Evolutionary conservation across 2,888 invertebrate species (phyloP).

Genomic region (Drosophila colorata): DNA sequence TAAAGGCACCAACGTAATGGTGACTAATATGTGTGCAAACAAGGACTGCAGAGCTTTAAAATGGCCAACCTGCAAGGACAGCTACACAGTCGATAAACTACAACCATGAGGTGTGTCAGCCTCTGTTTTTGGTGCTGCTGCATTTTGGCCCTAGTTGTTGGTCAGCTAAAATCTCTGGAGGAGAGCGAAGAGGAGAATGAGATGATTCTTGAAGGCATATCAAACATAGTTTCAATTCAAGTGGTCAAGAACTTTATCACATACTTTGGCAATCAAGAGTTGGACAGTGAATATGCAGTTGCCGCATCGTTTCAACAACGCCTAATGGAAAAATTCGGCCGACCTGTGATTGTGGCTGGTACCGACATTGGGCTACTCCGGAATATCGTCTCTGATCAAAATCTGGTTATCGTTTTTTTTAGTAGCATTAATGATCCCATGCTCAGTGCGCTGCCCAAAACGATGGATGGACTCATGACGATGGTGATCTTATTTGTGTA

Average conservation of each 20-base stretch:
- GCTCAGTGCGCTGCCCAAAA: background rate
- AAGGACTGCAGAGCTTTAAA: constrained; percentile 5
- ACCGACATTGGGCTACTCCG: background rate
- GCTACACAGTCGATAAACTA: constrained; percentile 20
- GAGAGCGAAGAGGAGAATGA: constrained; percentile 3
- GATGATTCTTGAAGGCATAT: background rate
- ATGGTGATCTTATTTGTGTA: background rate
- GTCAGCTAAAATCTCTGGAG: constrained; percentile 6
- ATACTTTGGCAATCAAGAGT: background rate
- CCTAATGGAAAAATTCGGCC: constrained; percentile 5
- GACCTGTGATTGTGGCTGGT: constrained; percentile 20
- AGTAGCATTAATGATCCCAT: constrained; percentile 1
- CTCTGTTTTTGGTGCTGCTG: constrained; percentile 12
- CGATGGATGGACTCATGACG: background rate
- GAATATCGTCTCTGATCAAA: background rate
- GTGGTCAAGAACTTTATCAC: background rate
- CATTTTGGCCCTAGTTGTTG: constrained; percentile 2
- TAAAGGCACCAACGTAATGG: background rate
- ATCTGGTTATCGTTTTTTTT: constrained; percentile 3
- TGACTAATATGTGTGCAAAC: constrained; percentile 32
- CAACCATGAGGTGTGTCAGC: constrained; percentile 27
- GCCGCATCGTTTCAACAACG: background rate
- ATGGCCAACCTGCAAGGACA: background rate
- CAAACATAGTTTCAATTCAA: background rate
- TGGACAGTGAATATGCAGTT: background rate